Conservation (phyloP, 2,113 vertebrate genomes). For the Halcyon senegalensis region DNA sequence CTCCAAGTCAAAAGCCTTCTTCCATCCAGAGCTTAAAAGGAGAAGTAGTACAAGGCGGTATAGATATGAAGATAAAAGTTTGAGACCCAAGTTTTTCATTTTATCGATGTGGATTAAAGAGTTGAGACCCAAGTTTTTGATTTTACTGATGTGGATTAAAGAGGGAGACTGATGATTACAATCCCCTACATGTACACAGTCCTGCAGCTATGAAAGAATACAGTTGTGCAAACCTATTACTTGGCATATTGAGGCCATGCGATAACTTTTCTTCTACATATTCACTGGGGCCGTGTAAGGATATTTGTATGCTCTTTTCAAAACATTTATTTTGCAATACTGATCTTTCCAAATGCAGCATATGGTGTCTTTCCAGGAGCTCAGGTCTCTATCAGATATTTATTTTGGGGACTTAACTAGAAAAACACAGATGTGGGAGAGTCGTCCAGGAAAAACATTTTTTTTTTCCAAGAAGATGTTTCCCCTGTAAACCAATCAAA, state of each 20-base stretch:
- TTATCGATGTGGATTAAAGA: not conserved
- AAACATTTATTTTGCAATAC: constrained; percentile 18
- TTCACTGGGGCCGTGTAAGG: not conserved
- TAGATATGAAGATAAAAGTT: not conserved
- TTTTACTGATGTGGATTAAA: not conserved
- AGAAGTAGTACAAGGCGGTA: not conserved
- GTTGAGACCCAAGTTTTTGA: not conserved
- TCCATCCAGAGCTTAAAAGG: not conserved
- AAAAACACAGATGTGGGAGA: constrained; percentile 30
- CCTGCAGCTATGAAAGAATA: not conserved
- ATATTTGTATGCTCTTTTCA: not conserved
- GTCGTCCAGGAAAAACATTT: not conserved
- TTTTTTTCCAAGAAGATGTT: not conserved
- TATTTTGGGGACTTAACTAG: constrained; percentile 42
- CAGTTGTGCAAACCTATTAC: accelerated
- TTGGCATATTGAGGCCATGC: not conserved
- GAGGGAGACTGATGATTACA: not conserved
- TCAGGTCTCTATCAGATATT: not conserved
- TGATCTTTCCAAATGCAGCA: constrained; percentile 1
- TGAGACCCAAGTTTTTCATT: not conserved
- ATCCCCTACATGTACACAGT: not conserved
- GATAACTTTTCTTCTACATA: not conserved
- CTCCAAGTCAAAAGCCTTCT: not conserved
- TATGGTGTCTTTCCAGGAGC: constrained; percentile 1
- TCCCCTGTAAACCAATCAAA: not conserved